phyloP scores from a whole-genome alignment of 2,888 invertebrate species.

The Cyclophora punctaria region DNA sequence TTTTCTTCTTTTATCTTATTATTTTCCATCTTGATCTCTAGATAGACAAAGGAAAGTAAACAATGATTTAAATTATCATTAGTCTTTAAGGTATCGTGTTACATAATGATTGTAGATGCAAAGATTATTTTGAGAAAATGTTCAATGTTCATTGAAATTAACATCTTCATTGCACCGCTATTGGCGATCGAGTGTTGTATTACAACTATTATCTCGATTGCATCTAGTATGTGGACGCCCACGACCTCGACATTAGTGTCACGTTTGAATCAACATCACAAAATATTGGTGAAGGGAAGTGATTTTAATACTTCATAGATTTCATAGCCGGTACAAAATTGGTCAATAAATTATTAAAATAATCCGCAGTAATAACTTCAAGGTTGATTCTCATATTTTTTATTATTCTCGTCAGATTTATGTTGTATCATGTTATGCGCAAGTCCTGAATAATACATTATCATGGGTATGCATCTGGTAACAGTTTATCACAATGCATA shows the following conservation, averaged over 20 bases:
- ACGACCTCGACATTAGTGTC: slow-evolving; percentile 26
- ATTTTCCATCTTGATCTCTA: not conserved
- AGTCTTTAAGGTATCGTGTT: too few species aligned
- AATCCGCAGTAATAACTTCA: too few species aligned
- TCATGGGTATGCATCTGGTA: slow-evolving; percentile 24
- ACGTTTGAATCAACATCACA: slow-evolving; percentile 20
- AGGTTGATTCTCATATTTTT: not conserved
- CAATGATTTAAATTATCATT: too few species aligned
- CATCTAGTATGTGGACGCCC: slow-evolving; percentile 40
- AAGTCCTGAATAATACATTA: slow-evolving; percentile 21
- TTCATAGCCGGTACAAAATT: not conserved
- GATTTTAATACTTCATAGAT: not conserved
- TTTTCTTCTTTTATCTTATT: slow-evolving; percentile 11
- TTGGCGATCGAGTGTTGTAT: slow-evolving; percentile 40
- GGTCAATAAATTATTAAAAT: too few species aligned
- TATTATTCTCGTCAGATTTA: slow-evolving; percentile 16
- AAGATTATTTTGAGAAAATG: too few species aligned
- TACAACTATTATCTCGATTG: slow-evolving; percentile 44
- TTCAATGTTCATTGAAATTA: slow-evolving; percentile 23
- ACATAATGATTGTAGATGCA: slow-evolving; percentile 6
- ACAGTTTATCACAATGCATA: slow-evolving; percentile 30
- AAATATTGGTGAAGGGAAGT: slow-evolving; percentile 11
- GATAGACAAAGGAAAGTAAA: too few species aligned
- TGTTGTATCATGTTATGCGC: slow-evolving; percentile 15
- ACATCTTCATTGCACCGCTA: slow-evolving; percentile 32